Conservation (phyloP, 2,113 vertebrate species). For the Xiphophorus couchianus region DNA sequence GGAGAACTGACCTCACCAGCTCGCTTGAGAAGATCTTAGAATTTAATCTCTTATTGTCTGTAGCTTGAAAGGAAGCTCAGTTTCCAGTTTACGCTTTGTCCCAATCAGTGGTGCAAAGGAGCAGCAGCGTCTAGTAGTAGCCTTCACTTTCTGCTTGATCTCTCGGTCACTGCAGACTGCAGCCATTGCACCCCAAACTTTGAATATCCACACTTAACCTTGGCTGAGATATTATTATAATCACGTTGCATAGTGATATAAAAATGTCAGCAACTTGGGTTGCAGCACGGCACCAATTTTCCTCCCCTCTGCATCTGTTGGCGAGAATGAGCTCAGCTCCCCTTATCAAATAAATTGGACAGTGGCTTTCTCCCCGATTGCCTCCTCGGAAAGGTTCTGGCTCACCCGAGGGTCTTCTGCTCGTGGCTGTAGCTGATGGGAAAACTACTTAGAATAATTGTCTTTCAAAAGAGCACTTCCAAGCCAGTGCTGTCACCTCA, state of each 20-base stretch:
- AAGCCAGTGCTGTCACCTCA: conserved; percentile 36
- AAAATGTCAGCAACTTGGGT: conserved; percentile 63
- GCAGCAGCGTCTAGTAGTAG: conserved; percentile 11
- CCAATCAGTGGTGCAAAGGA: conserved; percentile 38
- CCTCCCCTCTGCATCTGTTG: conserved; percentile 59
- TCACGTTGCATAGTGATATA: conserved; percentile 46
- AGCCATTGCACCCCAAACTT: conserved; percentile 40
- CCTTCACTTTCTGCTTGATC: conserved; percentile 23
- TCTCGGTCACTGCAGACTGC: conserved; percentile 7
- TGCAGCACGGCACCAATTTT: conserved; percentile 44
- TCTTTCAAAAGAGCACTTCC: conserved; percentile 59
- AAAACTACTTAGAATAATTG: conserved; percentile 83
- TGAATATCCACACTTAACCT: conserved; percentile 21
- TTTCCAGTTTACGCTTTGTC: conserved; percentile 17
- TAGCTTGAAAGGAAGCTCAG: conserved; percentile 43
- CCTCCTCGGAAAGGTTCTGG: conserved; percentile 74
- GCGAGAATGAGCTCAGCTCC: conserved; percentile 72
- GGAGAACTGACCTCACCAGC: conserved; percentile 39
- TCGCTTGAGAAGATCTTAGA: conserved; percentile 46
- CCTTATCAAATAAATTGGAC: conserved; percentile 83
- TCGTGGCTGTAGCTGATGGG: conserved; percentile 72
- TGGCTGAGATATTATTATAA: conserved; percentile 49
- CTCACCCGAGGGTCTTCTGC: conserved; percentile 72
- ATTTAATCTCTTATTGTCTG: conserved; percentile 49
- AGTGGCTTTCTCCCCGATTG: conserved; percentile 71